These are phyloP conservation scores for Listrodromus nycthemerus DNA, from an alignment of 2,888 invertebrate genomes.

Conservation along the genomic window DNA sequence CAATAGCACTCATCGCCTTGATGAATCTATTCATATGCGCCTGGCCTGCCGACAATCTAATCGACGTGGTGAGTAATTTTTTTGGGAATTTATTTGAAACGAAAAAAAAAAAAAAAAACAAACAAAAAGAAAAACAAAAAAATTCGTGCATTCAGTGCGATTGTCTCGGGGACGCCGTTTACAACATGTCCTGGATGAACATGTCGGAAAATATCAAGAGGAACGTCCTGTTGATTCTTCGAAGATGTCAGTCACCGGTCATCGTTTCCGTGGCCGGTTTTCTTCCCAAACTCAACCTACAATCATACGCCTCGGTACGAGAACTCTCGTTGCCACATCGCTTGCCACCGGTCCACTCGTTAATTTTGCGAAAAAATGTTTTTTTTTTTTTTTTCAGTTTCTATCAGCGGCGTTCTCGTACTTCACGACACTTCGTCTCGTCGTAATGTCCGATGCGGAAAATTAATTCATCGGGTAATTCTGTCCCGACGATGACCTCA, in stretches of 20 bases:
- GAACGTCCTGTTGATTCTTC: constrained; percentile 34
- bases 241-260: constrained; percentile 66
- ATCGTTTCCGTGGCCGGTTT: constrained; percentile 62
- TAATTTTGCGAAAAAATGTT: no score
- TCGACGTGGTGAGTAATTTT: constrained; percentile 56
- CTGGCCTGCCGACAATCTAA: constrained; percentile 66
- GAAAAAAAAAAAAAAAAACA: background rate
- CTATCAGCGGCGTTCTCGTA: no score
- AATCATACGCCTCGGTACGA: constrained; percentile 68
- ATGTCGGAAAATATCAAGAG: constrained; percentile 40
- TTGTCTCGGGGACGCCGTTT: constrained; percentile 28
- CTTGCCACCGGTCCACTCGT: no score
- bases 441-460: constrained; percentile 1
- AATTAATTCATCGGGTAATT: constrained; percentile 4
- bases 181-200: constrained; percentile 40
- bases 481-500: no score
- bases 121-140: background rate
- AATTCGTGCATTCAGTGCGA: constrained; percentile 23
- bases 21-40: constrained; percentile 56
- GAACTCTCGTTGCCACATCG: no score
- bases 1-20: constrained; percentile 31
- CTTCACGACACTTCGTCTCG: no score
- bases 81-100: background rate
- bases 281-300: constrained; percentile 66
- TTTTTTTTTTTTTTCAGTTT: background rate